Evolutionary conservation across 2,888 invertebrate species (phyloP).

Genomic region (Euspilapteryx auroguttella): DNA sequence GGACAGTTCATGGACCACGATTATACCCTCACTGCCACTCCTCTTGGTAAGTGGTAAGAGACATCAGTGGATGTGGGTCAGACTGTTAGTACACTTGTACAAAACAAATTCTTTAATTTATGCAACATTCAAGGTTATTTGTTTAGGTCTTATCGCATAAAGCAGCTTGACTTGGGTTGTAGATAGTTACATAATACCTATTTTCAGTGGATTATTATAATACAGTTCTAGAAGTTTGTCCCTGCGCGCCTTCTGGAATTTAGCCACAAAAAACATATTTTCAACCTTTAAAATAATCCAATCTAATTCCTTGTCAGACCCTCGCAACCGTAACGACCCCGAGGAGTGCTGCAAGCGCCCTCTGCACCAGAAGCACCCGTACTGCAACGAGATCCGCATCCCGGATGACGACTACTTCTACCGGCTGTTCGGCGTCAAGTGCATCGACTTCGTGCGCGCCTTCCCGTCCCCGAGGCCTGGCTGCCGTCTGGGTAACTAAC

Average conservation of each 20-base stretch:
- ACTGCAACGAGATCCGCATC: conserved; percentile 86
- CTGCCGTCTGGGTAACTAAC: conserved; percentile 74
- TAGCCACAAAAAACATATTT: too few species aligned
- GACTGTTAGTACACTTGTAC: too few species aligned
- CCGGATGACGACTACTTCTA: conserved; percentile 93
- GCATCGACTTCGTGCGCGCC: conserved; percentile 88
- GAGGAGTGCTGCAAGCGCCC: conserved; percentile 88
- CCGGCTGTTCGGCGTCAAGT: conserved; percentile 78
- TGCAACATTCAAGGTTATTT: too few species aligned
- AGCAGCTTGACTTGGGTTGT: too few species aligned
- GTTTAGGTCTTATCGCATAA: too few species aligned
- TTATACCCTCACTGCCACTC: conserved; percentile 85
- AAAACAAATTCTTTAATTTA: too few species aligned
- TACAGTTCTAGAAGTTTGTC: too few species aligned
- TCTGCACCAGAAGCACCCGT: conserved; percentile 82
- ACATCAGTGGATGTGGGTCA: neutral
- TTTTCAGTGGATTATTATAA: too few species aligned
- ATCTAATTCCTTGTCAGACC: conserved; percentile 57
- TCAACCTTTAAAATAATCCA: neutral
- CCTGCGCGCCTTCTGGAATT: too few species aligned
- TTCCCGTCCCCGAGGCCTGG: conserved; percentile 87
- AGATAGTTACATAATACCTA: too few species aligned
- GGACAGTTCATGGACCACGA: conserved; percentile 96
- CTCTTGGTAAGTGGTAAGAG: conserved; percentile 66
- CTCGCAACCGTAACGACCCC: conserved; percentile 84